These are phyloP conservation scores for Cyanoramphus novaezelandiae DNA, from an alignment of 2,113 vertebrate genomes.

Conservation along the genomic window DNA sequence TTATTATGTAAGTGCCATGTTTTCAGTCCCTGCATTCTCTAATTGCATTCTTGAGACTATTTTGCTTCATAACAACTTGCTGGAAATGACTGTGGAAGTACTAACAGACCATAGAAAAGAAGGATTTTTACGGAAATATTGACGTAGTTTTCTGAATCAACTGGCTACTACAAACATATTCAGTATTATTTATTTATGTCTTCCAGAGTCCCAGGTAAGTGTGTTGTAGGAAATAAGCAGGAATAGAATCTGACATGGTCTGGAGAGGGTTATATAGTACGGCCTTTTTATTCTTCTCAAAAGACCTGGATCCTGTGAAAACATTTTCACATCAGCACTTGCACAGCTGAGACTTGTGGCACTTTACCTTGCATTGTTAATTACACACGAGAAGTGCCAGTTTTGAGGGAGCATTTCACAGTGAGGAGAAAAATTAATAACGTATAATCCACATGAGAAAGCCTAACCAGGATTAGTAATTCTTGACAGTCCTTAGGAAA, in stretches of 20 bases:
- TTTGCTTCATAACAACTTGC: not conserved
- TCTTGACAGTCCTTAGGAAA: not conserved
- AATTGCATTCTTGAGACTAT: not conserved
- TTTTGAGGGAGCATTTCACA: not conserved
- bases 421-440: not conserved
- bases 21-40: not conserved
- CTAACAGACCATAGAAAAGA: not conserved
- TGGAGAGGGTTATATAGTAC: not conserved
- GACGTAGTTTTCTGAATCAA: not conserved
- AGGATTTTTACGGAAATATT: not conserved
- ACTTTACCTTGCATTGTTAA: constrained; percentile 20
- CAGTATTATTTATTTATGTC: not conserved
- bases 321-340: not conserved
- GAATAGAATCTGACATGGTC: not conserved
- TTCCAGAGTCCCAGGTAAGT: not conserved
- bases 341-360: not conserved
- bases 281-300: not conserved
- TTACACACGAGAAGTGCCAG: not conserved
- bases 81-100: not conserved
- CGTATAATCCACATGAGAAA: not conserved
- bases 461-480: not conserved
- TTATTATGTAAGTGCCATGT: not conserved
- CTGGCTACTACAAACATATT: not conserved
- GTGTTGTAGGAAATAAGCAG: not conserved
- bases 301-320: not conserved